Evolutionary conservation across 92 coral and sea anemone species (phyloP), one percentile per base, ranked within the genome.

Genomic region (Pocillopora meandrina): DNA sequence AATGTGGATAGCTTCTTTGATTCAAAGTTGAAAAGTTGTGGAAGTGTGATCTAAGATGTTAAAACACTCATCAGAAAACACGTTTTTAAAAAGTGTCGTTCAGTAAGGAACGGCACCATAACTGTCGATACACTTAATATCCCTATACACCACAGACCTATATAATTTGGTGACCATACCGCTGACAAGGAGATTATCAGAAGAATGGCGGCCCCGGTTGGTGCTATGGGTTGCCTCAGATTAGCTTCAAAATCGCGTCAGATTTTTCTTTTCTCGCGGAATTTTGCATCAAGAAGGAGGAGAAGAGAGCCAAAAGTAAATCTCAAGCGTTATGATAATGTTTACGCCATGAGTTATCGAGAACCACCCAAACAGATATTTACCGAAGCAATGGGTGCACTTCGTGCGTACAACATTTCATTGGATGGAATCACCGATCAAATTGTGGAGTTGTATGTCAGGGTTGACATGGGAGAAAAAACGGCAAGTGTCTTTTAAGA

Each of bases 401-500:
- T 94, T 23, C 88, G 95, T 21, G 93, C 98, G 0, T 92, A 96
- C 63, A 90, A 96, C 8, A 85, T 94, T 56, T 93, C 92, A 34
- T 18, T 70, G 74, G 42, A 20, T 5, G 74, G 56, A 55, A 86
- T 88, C 42, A 15, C 77, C 10, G 92, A 88, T 64, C 93, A 96
- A 71, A 94, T 95, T 11, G 92, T 96, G 11, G 98, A 95, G 74
- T 87, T 96, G 36, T 94, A 95, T 76, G 65, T 96, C 84, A 96
- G 92, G 83, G 82, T 94, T 21, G 76, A 92, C 36, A 92, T 94
- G 98, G 98, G 98, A 72, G 93, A 87, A 62, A 94, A 94, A 35
- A 87, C 82, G 98, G 98, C 87, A 71, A 72, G 59, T 12, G 9
- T 10, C 20, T 21, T 34, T 36, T 68, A 68, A 5, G 73, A 34